phyloP scores from a whole-genome alignment of 2,113 vertebrate genomes.

The Myanophis thanlyinensis region DNA sequence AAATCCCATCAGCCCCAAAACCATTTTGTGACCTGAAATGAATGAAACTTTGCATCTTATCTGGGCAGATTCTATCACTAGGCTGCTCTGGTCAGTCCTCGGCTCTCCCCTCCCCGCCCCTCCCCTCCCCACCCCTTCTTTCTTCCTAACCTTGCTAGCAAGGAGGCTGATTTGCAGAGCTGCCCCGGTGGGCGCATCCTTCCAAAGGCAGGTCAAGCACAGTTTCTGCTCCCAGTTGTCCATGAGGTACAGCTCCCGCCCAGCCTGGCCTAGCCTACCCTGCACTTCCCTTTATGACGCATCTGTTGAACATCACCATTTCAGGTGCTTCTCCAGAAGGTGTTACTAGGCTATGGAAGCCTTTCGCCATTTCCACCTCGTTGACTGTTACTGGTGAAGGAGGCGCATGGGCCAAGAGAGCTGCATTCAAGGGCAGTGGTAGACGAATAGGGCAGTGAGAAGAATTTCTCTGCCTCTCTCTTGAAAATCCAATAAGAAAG shows the following conservation, averaged over 20 bases:
- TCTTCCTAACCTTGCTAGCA: constrained; percentile 7
- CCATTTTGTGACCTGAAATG: background rate
- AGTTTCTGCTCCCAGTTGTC: constrained; percentile 59
- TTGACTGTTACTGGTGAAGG: constrained; percentile 13
- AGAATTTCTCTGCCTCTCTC: background rate
- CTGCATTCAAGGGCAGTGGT: constrained; percentile 17
- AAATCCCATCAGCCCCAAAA: background rate
- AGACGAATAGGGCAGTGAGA: background rate
- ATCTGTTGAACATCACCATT: constrained; percentile 66
- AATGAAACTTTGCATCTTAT: background rate
- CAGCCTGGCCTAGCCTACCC: constrained; percentile 45
- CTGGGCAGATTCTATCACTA: background rate
- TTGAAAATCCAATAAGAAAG: background rate
- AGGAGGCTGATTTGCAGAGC: background rate
- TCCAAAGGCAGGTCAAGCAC: constrained; percentile 45
- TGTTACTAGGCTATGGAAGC: constrained; percentile 52
- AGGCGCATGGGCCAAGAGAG: constrained; percentile 39
- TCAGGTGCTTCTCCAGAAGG: constrained; percentile 60
- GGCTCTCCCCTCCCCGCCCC: background rate
- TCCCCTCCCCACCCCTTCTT: background rate
- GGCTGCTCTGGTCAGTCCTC: background rate
- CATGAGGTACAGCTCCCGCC: constrained; percentile 68
- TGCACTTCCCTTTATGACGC: constrained; percentile 66
- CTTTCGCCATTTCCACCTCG: constrained; percentile 58
- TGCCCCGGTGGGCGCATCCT: constrained; percentile 21